Evolutionary conservation across 2,113 vertebrate genomes (phyloP).

Genomic region (Rhipidura dahli): DNA sequence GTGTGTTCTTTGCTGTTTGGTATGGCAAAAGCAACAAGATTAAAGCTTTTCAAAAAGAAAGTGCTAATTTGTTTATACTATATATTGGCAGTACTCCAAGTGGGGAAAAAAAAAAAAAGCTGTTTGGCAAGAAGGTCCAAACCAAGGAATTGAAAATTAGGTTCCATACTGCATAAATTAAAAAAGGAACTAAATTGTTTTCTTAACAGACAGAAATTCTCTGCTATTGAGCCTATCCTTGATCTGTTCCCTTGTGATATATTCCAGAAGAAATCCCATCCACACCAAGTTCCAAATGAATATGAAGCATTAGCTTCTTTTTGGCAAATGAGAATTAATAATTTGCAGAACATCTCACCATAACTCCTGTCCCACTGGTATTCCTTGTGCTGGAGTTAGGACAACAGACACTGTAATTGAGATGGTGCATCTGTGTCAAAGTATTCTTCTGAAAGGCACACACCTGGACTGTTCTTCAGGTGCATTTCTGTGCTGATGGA

Average conservation of each 20-base stretch:
- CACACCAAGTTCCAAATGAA: not conserved
- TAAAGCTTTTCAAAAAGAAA: slow-evolving; percentile 7
- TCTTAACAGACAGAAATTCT: not conserved
- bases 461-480: not conserved
- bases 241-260: not conserved
- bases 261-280: slow-evolving; percentile 3
- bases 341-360: not conserved
- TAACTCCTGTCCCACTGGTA: not conserved
- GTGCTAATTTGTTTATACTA: not conserved
- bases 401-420: not conserved
- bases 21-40: not conserved
- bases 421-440: not conserved
- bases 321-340: slow-evolving; percentile 3
- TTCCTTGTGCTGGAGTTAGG: not conserved
- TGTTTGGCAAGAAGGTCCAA: not conserved
- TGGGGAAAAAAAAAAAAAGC: not conserved
- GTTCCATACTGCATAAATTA: not conserved
- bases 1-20: not conserved
- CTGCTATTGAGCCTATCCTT: not conserved
- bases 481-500: not conserved
- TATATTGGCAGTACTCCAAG: not conserved
- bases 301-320: not conserved
- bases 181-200: not conserved
- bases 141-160: not conserved
- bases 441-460: not conserved